Conservation (phyloP, 2,888 invertebrate species). For the Aphrophora alni region DNA sequence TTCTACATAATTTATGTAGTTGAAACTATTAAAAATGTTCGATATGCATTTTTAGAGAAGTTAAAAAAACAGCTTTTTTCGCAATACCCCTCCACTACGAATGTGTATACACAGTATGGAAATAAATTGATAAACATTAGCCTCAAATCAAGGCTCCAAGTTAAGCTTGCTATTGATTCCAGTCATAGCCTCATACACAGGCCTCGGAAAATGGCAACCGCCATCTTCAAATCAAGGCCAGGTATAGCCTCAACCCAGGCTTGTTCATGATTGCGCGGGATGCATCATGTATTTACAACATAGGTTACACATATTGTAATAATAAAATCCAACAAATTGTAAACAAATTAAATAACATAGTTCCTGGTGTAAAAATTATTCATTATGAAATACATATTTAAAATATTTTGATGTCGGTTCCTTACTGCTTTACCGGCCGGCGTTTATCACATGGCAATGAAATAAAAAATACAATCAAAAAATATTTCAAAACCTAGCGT, state of each 20-base stretch:
- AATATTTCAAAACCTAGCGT: background rate
- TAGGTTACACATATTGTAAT: too few relatives aligned
- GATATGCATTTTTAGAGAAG: too few relatives aligned
- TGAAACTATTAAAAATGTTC: too few relatives aligned
- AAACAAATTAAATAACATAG: too few relatives aligned
- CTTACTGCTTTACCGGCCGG: conserved; percentile 27
- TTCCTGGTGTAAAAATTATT: too few relatives aligned
- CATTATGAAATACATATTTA: too few relatives aligned
- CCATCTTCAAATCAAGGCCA: conserved; percentile 43
- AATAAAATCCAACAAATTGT: too few relatives aligned
- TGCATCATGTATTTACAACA: conserved; percentile 32
- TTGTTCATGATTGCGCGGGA: conserved; percentile 29
- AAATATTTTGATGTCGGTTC: too few relatives aligned
- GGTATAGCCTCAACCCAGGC: conserved; percentile 33
- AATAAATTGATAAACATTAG: conserved; percentile 14
- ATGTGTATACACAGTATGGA: background rate
- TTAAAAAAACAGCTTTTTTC: too few relatives aligned
- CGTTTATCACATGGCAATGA: conserved; percentile 24
- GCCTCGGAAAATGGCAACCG: conserved; percentile 53
- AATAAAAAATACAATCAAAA: background rate
- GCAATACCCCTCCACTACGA: too few relatives aligned
- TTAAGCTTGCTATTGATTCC: background rate
- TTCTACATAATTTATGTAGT: too few relatives aligned
- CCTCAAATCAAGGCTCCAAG: background rate
- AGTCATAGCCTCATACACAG: background rate